Percentiles rank a stretch among this genome's conserved stretches.
Conservation (phyloP, 2,113 vertebrate species). For the Actinemys pallida region DNA sequence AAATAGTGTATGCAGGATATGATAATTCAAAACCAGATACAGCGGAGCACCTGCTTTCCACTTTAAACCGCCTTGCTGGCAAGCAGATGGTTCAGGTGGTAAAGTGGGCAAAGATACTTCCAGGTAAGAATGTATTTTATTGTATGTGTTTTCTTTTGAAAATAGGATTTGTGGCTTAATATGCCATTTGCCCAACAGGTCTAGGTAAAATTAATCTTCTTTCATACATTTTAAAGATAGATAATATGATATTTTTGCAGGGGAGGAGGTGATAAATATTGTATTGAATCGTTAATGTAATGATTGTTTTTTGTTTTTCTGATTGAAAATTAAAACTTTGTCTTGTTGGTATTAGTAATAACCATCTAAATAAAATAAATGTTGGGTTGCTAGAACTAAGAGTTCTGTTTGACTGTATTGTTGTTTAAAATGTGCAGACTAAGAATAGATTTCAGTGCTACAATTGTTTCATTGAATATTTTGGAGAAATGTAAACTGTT, state of each 20-base stretch:
- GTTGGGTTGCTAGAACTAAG: conserved; percentile 21
- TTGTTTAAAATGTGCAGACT: not conserved
- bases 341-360: conserved; percentile 4
- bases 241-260: not conserved
- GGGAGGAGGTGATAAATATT: not conserved
- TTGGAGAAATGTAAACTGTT: not conserved
- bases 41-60: conserved; percentile 94
- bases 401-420: accelerated
- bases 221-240: not conserved
- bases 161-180: not conserved
- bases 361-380: not conserved
- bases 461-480: not conserved
- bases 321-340: not conserved
- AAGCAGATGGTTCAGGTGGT: conserved; percentile 99
- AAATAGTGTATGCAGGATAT: conserved; percentile 93
- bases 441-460: not conserved
- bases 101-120: conserved; percentile 99
- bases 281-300: not conserved
- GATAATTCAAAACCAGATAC: conserved; percentile 94
- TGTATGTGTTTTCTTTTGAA: not conserved
- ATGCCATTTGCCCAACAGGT: not conserved
- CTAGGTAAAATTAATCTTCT: not conserved
- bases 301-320: not conserved
- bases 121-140: conserved; percentile 83
- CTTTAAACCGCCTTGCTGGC: conserved; percentile 95